These are phyloP conservation scores for Lepilemur ruficaudatus DNA, from an alignment of 2,797 vertebrate species.

Conservation along the genomic window DNA sequence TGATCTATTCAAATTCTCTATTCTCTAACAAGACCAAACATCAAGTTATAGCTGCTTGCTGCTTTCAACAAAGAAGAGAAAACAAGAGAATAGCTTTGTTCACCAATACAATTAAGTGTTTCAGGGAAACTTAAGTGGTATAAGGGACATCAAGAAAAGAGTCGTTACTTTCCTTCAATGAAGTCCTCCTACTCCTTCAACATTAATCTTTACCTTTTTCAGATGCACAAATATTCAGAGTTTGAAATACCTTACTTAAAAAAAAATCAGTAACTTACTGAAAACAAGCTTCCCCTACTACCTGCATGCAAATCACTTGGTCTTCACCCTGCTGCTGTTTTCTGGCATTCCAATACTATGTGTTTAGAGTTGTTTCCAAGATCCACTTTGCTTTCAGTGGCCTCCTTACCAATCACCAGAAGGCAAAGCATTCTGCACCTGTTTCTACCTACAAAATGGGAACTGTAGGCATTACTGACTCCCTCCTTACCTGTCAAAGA, in stretches of 20 bases:
- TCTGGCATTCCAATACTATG: background rate
- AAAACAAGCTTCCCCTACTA: conserved; percentile 21
- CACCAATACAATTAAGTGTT: background rate
- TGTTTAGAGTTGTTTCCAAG: background rate
- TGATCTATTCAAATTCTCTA: background rate
- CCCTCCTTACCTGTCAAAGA: conserved; percentile 70
- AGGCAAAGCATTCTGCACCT: background rate
- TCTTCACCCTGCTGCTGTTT: background rate
- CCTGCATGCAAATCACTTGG: background rate
- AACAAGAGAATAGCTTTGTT: background rate
- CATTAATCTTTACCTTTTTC: background rate
- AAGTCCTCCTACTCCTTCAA: background rate
- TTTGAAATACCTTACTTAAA: background rate
- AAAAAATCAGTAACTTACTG: background rate
- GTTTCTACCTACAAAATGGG: conserved; percentile 75
- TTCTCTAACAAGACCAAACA: background rate
- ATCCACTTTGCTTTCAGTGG: background rate
- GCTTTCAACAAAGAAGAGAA: background rate
- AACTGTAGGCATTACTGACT: conserved; percentile 68
- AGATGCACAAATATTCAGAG: background rate
- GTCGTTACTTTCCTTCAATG: background rate
- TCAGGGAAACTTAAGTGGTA: background rate
- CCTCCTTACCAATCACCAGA: background rate
- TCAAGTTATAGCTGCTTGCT: background rate
- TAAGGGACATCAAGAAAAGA: background rate